Evolutionary conservation across 2,888 invertebrate species (phyloP), one percentile per base, ranked within the genome.

Genomic region (Drosophila merina): DNA sequence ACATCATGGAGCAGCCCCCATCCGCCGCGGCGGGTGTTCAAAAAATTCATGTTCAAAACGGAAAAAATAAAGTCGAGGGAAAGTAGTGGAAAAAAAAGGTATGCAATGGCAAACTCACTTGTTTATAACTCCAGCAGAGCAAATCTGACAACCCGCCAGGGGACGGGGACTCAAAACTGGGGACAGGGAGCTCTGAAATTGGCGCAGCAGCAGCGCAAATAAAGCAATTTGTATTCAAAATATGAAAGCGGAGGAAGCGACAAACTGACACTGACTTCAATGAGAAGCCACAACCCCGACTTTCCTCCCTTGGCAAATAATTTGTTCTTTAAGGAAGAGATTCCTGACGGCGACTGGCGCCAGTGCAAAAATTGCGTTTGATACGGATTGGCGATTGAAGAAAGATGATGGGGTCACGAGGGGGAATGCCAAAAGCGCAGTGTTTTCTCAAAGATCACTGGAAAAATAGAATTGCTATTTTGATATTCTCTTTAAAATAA

Each of bases 181-280:
- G 2, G 25, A 14, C 14, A 42, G 12, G 45, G 20, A 47, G 47
- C 38, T 55, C 68, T 77, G 67, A 86, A 83, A 88, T 77, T 85
- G 83, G 74, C 74, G 76, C 83, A 79, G 86, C 76, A 87, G 88
- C 76, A 87, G 88, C 82, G 82, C 79, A 89, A 89, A 88, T 89
- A 89, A 91, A 91, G 91, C 89, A 91, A 91, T 91, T 91, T 91
- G 90, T 91, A 91, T 91, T 91, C 90, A 90, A 90, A 90, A 90
- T 90, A 90, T 90, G 90, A 90, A 90, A 86, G 86, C 86, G 87
- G 69, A 78, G 73, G 72, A 73, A 81, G 79, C 82, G 75, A 76
- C 84, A 78, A 71, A 70, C 79, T 75, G 84, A 76, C 75, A 79
- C 77, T 75, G 75, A 73, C 75, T 63, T 54, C 56, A 51, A 62